A percentile compares a stretch with the other conserved stretches of the same genome.
Conservation (phyloP, 37 sponge, comb jelly and placozoan genomes). For the Hormiphora californensis region DNA sequence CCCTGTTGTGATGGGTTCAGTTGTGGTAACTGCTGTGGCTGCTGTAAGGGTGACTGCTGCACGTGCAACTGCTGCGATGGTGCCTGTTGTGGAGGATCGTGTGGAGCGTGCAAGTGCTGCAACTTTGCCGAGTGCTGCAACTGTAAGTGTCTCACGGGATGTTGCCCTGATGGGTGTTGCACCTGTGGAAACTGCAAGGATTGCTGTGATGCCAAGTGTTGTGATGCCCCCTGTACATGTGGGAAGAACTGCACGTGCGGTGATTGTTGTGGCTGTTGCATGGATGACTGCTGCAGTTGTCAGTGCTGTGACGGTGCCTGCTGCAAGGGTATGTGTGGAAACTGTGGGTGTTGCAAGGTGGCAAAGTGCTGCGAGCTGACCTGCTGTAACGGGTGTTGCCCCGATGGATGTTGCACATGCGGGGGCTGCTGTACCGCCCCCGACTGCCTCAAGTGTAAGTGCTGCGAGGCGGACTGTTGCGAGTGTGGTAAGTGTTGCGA, state of each 20-base stretch:
- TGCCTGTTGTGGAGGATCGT: not conserved
- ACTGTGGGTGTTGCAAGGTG: not conserved
- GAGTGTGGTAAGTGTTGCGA: not conserved
- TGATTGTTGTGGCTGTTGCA: slow-evolving; percentile 12
- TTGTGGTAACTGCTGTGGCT: not conserved
- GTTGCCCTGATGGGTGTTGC: slow-evolving; percentile 10
- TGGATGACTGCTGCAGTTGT: not conserved
- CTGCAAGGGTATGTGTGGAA: not conserved
- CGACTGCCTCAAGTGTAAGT: not conserved
- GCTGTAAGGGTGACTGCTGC: slow-evolving; percentile 27
- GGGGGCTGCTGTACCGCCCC: not conserved
- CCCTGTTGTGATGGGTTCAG: not conserved
- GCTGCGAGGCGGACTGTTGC: not conserved
- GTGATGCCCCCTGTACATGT: not conserved
- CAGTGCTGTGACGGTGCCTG: not conserved
- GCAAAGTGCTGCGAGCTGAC: not conserved
- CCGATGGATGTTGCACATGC: not conserved
- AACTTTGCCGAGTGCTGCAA: not conserved
- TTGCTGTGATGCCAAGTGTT: not conserved
- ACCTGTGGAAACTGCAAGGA: not conserved
- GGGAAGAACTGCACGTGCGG: not conserved
- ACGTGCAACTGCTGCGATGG: not conserved
- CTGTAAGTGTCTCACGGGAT: not conserved
- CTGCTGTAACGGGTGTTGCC: not conserved
- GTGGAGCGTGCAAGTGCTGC: slow-evolving; percentile 29